Percentiles rank a stretch among this genome's conserved stretches.
Conservation (phyloP, 2,113 vertebrate genomes). For the Pipra filicauda region DNA sequence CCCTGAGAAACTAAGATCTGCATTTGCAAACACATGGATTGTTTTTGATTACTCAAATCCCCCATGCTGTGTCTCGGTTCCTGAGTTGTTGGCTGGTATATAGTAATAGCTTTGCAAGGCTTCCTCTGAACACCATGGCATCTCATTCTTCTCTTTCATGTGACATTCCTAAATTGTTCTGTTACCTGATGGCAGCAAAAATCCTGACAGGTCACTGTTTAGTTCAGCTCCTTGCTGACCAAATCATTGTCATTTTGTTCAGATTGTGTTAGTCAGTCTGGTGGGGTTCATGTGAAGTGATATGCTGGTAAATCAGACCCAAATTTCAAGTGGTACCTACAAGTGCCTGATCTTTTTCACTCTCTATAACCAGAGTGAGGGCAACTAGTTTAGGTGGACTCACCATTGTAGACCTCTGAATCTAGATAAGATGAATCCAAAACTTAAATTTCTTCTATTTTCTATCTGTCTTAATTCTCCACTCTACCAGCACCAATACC, state of each 20-base stretch:
- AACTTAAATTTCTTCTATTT: background rate
- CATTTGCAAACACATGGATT: background rate
- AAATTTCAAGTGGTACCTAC: background rate
- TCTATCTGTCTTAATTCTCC: background rate
- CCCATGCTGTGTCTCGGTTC: background rate
- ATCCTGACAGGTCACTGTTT: background rate
- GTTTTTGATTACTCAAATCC: background rate
- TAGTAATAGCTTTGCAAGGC: background rate
- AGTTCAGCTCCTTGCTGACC: background rate
- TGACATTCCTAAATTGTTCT: background rate
- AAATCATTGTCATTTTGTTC: background rate
- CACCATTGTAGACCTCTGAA: fast-evolving
- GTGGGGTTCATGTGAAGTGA: background rate
- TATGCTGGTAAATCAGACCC: background rate
- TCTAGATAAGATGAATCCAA: background rate
- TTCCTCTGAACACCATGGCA: background rate
- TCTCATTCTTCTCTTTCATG: background rate
- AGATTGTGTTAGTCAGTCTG: background rate
- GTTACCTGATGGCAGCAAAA: background rate
- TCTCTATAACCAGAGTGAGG: background rate
- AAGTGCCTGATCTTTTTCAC: background rate
- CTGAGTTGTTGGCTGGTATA: background rate
- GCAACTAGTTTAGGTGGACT: background rate
- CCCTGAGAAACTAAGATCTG: background rate
- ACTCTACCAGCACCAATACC: background rate